Evolutionary conservation across 2,888 invertebrate species (phyloP).

Genomic region (Rhagonycha fulva): DNA sequence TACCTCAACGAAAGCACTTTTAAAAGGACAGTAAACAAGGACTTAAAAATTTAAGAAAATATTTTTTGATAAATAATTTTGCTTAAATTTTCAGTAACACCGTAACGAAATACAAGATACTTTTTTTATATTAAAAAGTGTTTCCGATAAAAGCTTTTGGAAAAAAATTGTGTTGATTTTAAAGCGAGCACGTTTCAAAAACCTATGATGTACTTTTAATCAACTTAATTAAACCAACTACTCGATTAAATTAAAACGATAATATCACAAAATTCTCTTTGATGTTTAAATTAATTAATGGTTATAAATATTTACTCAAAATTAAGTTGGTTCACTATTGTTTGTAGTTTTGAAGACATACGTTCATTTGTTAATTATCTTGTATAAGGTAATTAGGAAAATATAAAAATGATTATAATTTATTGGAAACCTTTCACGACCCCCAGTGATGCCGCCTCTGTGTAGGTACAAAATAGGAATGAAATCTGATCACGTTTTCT

Average conservation of each 20-base stretch:
- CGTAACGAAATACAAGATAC: background rate
- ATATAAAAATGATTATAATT: background rate
- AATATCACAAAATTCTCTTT: background rate
- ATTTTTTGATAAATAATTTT: background rate
- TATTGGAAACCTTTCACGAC: background rate
- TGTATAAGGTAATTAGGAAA: background rate
- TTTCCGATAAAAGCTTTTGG: background rate
- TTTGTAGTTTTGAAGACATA: background rate
- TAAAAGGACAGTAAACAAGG: background rate
- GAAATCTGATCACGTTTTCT: constrained; percentile 58
- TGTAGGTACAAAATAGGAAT: constrained; percentile 42
- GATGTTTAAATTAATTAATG: background rate
- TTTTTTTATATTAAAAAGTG: background rate
- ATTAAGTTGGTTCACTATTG: background rate
- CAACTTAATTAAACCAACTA: background rate
- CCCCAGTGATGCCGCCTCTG: constrained; percentile 24
- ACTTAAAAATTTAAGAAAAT: background rate
- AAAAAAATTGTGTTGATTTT: background rate
- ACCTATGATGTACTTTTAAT: background rate
- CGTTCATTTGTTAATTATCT: background rate
- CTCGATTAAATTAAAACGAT: background rate
- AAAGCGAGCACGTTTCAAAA: background rate
- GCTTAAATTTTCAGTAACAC: background rate
- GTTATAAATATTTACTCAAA: background rate
- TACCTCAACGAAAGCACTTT: background rate